Conservation (phyloP, 92 coral and sea anemone genomes). For the Porites evermanni region DNA sequence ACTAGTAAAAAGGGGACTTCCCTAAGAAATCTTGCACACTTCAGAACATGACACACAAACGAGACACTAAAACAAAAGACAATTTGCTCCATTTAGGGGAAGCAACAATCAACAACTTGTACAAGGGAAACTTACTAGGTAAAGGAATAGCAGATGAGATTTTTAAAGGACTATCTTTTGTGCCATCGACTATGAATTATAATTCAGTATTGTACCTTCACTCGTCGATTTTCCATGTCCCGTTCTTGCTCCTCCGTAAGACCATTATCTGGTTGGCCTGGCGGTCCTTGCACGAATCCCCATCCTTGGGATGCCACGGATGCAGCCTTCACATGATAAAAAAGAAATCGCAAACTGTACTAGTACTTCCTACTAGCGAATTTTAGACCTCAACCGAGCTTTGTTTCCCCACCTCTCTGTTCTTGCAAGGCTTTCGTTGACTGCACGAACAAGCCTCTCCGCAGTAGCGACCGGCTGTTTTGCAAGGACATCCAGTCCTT, state of each 20-base stretch:
- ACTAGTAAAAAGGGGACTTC: background rate
- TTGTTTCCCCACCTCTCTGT: conserved; percentile 13
- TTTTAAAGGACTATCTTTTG: too few relatives aligned
- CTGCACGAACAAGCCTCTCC: conserved; percentile 4
- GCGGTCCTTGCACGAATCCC: background rate
- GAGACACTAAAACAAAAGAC: conserved; percentile 1
- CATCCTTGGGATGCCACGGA: background rate
- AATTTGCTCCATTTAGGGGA: conserved; percentile 5
- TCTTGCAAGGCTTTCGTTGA: conserved; percentile 18
- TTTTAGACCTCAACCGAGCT: background rate
- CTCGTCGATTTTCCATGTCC: conserved; percentile 32
- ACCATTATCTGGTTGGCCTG: conserved; percentile 7
- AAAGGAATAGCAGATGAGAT: background rate
- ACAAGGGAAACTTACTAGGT: background rate
- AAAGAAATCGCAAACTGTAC: background rate
- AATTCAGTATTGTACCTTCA: background rate
- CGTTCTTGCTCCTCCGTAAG: conserved; percentile 22
- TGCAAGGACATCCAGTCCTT: conserved; percentile 27
- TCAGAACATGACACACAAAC: background rate
- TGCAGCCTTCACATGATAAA: background rate
- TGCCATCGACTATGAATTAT: too few relatives aligned
- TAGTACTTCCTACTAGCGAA: background rate
- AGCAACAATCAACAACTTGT: background rate
- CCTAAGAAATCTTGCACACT: conserved; percentile 2
- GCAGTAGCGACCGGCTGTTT: conserved; percentile 22